Percentiles rank a stretch among this genome's conserved stretches.
Conservation (phyloP, 1,140 invertebrate species). For the Neodiprion lecontei region DNA sequence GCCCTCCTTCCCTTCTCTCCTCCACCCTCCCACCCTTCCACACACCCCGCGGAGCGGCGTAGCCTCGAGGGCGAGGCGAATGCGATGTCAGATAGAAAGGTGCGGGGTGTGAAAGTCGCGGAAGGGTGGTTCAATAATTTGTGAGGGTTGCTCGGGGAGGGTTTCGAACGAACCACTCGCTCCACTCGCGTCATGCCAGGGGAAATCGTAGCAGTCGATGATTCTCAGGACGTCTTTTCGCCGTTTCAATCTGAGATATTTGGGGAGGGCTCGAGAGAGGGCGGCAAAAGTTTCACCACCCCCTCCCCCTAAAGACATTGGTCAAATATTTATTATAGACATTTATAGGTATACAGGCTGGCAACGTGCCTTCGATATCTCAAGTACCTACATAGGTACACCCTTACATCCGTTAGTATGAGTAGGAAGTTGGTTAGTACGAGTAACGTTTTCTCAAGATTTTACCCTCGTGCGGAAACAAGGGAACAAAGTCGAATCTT, state of each 20-base stretch:
- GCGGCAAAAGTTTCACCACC: not conserved
- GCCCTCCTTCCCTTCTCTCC: too few relatives aligned
- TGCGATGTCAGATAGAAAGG: slow-evolving; percentile 12
- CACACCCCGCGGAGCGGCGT: too few relatives aligned
- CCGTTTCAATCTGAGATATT: slow-evolving; percentile 29
- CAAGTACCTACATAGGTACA: too few relatives aligned
- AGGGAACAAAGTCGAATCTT: too few relatives aligned
- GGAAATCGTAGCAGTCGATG: slow-evolving; percentile 19
- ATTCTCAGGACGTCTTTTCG: slow-evolving; percentile 31
- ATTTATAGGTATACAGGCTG: too few relatives aligned
- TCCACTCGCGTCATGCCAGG: not conserved
- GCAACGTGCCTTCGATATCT: too few relatives aligned
- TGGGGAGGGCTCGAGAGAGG: not conserved
- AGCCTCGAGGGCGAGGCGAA: not conserved
- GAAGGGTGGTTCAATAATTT: slow-evolving; percentile 48
- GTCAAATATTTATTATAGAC: not conserved
- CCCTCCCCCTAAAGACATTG: not conserved
- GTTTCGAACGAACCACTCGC: not conserved
- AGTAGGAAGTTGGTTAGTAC: too few relatives aligned
- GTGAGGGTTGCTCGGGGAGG: slow-evolving; percentile 22
- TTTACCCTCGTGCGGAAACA: too few relatives aligned
- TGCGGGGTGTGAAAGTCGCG: not conserved
- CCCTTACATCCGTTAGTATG: too few relatives aligned
- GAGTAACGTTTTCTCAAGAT: too few relatives aligned
- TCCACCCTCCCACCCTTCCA: too few relatives aligned